phyloP scores from a whole-genome alignment of 2,113 vertebrate species.

The Macquaria australasica region DNA sequence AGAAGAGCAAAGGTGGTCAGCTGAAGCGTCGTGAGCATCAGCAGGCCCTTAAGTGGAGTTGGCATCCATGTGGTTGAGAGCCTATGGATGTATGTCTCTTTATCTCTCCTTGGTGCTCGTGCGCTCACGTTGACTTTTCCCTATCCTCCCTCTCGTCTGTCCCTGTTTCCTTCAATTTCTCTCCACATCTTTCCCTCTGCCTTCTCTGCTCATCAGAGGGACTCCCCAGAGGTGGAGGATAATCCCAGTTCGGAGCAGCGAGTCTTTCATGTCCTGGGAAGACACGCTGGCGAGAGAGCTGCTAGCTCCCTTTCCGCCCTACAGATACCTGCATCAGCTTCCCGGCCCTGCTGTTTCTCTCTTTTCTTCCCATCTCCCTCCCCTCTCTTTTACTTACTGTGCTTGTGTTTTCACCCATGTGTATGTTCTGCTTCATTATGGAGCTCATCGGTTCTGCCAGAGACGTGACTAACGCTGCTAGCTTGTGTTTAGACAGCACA shows the following conservation, averaged over 20 bases:
- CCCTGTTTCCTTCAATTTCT: constrained; percentile 65
- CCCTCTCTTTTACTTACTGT: not conserved
- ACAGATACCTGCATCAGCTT: constrained; percentile 57
- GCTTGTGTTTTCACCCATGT: constrained; percentile 30
- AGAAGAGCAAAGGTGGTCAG: constrained; percentile 46
- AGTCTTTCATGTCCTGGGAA: constrained; percentile 80
- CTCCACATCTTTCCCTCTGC: constrained; percentile 60
- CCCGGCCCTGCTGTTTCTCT: constrained; percentile 11
- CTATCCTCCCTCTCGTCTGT: constrained; percentile 46
- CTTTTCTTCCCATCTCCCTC: not conserved
- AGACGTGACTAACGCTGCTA: constrained; percentile 30
- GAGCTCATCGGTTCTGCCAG: constrained; percentile 40
- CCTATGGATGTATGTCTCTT: constrained; percentile 44
- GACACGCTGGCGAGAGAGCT: constrained; percentile 60
- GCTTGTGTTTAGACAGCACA: constrained; percentile 42
- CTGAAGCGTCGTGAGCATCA: constrained; percentile 21
- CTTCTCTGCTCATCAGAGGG: constrained; percentile 64
- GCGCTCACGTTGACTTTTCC: constrained; percentile 57
- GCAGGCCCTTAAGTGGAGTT: constrained; percentile 47
- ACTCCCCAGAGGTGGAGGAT: constrained; percentile 72
- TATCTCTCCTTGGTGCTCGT: constrained; percentile 40
- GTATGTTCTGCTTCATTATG: constrained; percentile 58
- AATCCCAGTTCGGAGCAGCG: constrained; percentile 72
- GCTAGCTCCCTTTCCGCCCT: constrained; percentile 52
- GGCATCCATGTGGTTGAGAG: constrained; percentile 48